phyloP scores from a whole-genome alignment of 2,113 vertebrate genomes.

The Calcarius ornatus region DNA sequence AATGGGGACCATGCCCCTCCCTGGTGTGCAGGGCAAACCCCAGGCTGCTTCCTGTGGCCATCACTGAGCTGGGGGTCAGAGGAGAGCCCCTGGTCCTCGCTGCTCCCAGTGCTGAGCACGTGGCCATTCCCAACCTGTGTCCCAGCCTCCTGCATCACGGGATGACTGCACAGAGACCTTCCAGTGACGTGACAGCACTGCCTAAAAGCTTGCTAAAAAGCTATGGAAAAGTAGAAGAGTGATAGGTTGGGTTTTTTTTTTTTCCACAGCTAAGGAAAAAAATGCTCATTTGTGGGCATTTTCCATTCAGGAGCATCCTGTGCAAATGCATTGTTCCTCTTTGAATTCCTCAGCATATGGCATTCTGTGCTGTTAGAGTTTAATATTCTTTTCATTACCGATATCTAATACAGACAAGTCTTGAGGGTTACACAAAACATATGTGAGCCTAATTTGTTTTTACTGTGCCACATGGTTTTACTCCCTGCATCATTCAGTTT shows the following conservation, averaged over 20 bases:
- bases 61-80: rapidly evolving
- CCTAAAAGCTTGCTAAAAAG: neutral
- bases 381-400: constrained; percentile 65
- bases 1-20: neutral
- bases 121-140: neutral
- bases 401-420: constrained; percentile 62
- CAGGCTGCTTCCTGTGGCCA: neutral
- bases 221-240: neutral
- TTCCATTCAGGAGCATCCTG: constrained; percentile 55
- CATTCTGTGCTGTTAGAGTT: constrained; percentile 31
- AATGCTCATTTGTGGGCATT: constrained; percentile 15
- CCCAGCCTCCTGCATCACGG: rapidly evolving
- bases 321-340: constrained; percentile 22
- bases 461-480: constrained; percentile 62
- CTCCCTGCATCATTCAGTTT: constrained; percentile 61
- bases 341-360: constrained; percentile 38
- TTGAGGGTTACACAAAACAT: constrained; percentile 64
- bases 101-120: rapidly evolving
- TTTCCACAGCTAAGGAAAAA: neutral
- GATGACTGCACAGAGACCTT: neutral
- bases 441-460: constrained; percentile 65
- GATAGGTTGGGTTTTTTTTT: neutral
- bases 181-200: neutral
- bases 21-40: rapidly evolving
- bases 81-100: neutral